Percentiles rank a stretch among this genome's conserved stretches.
phyloP scores from a whole-genome alignment of 2,888 invertebrate species.

The Catocala fraxini region DNA sequence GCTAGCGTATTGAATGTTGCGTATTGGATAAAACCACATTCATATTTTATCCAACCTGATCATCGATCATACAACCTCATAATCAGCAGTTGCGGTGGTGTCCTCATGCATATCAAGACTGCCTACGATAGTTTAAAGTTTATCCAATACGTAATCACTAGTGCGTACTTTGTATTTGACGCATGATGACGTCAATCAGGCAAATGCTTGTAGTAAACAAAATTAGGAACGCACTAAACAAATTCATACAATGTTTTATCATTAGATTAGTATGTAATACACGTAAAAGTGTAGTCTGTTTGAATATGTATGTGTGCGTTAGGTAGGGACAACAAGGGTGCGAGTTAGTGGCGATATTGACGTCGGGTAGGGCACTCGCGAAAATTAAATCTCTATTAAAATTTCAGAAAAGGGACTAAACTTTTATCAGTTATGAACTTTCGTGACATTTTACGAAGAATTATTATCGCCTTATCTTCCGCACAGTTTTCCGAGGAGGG shows the following conservation, averaged over 20 bases:
- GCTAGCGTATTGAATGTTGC: too few species aligned
- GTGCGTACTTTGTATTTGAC: too few species aligned
- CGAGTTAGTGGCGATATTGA: constrained; percentile 57
- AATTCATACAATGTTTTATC: not conserved
- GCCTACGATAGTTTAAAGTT: too few species aligned
- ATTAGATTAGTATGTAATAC: constrained; percentile 1
- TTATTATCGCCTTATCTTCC: constrained; percentile 84
- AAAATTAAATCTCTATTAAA: constrained; percentile 86
- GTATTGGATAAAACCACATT: too few species aligned
- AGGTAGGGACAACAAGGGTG: constrained; percentile 28
- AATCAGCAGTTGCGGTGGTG: too few species aligned
- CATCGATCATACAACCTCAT: too few species aligned
- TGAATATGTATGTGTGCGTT: constrained; percentile 10
- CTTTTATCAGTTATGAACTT: constrained; percentile 87
- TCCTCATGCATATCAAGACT: too few species aligned
- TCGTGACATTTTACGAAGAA: constrained; percentile 84
- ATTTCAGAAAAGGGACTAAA: constrained; percentile 83
- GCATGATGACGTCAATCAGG: too few species aligned
- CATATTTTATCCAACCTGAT: too few species aligned
- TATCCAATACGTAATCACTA: too few species aligned
- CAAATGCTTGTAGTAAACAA: not conserved
- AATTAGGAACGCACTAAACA: not conserved
- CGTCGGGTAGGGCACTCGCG: constrained; percentile 66
- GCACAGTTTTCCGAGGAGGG: constrained; percentile 70
- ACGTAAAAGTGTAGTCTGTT: constrained; percentile 1